Conservation (phyloP, 2,113 vertebrate genomes). For the Grallaria varia region DNA sequence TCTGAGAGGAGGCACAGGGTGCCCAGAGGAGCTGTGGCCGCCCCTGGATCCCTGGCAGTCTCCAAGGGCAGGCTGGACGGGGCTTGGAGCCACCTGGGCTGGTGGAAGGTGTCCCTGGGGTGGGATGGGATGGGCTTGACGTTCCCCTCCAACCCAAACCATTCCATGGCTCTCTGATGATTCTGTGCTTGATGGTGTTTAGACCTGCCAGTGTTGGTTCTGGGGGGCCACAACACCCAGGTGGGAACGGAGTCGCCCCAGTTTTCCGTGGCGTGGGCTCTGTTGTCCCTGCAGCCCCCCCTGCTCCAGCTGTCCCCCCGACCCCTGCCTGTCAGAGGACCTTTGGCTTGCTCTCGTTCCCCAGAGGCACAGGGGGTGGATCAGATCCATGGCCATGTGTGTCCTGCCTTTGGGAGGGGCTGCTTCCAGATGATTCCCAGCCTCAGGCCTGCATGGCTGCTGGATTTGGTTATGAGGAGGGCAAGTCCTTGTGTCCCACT, state of each 20-base stretch:
- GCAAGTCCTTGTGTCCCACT: neutral
- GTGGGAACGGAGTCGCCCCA: neutral
- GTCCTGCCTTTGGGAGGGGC: neutral
- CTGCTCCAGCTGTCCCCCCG: neutral
- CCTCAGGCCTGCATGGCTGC: neutral
- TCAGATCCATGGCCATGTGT: neutral
- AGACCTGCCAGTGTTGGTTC: neutral
- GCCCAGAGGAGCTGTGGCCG: neutral
- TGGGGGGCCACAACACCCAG: neutral
- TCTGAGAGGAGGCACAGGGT: neutral
- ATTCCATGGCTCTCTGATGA: neutral
- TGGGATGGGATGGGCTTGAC: neutral
- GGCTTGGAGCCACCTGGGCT: neutral
- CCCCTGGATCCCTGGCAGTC: neutral
- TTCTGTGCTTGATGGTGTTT: fast-evolving
- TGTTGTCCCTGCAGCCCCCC: fast-evolving
- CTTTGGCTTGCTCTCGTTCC: neutral
- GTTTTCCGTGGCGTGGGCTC: neutral
- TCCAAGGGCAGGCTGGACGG: neutral
- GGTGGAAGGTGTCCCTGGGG: neutral
- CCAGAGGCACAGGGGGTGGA: fast-evolving
- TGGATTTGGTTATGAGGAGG: neutral
- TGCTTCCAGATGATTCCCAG: neutral
- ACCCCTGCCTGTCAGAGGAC: neutral
- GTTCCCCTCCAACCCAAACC: neutral